Conservation (phyloP, 2,113 vertebrate species). For the Callorhinus ursinus region DNA sequence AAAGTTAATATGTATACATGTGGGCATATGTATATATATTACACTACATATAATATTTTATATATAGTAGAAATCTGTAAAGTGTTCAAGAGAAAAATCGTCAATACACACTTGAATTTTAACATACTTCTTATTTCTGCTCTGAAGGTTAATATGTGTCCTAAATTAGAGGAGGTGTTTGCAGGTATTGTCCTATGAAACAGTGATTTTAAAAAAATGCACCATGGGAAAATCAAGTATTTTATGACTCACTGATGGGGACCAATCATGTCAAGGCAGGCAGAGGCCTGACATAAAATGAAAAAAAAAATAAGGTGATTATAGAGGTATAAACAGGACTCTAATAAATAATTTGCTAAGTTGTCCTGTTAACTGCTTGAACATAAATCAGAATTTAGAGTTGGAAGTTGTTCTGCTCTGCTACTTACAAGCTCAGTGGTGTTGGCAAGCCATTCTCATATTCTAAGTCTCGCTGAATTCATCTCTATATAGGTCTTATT, state of each 20-base stretch:
- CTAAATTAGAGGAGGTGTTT: not conserved
- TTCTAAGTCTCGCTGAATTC: not conserved
- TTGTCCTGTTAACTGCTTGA: slow-evolving; percentile 59
- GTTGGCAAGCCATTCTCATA: slow-evolving; percentile 20
- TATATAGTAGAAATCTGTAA: not conserved
- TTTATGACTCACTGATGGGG: slow-evolving; percentile 26
- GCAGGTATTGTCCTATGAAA: not conserved
- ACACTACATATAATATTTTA: not conserved
- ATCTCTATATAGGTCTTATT: not conserved
- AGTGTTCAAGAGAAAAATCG: slow-evolving; percentile 30
- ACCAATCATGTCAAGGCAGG: slow-evolving; percentile 35
- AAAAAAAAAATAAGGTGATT: slow-evolving; percentile 63
- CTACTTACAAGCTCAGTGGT: not conserved
- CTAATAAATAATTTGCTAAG: slow-evolving; percentile 68
- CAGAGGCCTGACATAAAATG: slow-evolving; percentile 46
- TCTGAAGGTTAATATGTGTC: not conserved
- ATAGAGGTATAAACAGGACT: slow-evolving; percentile 54
- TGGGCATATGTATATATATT: not conserved
- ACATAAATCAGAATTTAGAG: slow-evolving; percentile 67
- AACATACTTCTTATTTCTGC: not conserved
- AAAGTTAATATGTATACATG: not conserved
- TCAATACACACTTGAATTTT: not conserved
- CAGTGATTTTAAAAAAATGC: not conserved
- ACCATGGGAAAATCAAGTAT: not conserved
- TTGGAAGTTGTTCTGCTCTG: slow-evolving; percentile 47